These are phyloP conservation scores for Trichoplusia ni DNA, from an alignment of 1,140 invertebrate species.

Conservation along the genomic window DNA sequence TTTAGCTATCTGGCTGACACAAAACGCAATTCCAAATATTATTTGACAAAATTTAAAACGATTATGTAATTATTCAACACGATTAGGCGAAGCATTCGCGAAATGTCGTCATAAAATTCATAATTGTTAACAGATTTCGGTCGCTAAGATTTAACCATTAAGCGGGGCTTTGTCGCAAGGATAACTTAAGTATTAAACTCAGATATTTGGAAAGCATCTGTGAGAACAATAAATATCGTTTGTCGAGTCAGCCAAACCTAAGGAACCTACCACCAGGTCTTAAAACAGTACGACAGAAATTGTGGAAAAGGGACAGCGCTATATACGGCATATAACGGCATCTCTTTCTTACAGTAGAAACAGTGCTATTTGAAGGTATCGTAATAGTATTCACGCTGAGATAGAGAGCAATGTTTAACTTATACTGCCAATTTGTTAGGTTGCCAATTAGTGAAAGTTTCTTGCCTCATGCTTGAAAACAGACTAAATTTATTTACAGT, in stretches of 20 bases:
- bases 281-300: too few relatives aligned
- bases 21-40: conserved; percentile 15
- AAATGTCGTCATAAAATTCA: conserved; percentile 18
- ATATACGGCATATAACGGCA: too few relatives aligned
- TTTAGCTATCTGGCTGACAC: neutral
- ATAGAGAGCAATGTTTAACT: conserved; percentile 37
- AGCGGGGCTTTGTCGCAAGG: neutral
- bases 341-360: too few relatives aligned
- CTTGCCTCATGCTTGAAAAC: conserved; percentile 24
- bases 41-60: conserved; percentile 15
- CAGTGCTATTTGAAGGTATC: too few relatives aligned
- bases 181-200: neutral
- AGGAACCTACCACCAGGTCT: too few relatives aligned
- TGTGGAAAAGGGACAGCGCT: too few relatives aligned
- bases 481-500: conserved; percentile 32
- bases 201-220: conserved; percentile 32
- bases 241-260: conserved; percentile 19
- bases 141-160: conserved; percentile 1
- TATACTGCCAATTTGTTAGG: conserved; percentile 38
- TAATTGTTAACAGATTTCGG: conserved; percentile 16
- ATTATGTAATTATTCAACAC: conserved; percentile 1
- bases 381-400: too few relatives aligned
- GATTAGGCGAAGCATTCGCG: conserved; percentile 4
- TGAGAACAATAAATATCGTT: conserved; percentile 27
- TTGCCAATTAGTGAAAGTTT: conserved; percentile 42